Evolutionary conservation across 2,113 vertebrate species (phyloP).

Genomic region (Catagonus wagneri): DNA sequence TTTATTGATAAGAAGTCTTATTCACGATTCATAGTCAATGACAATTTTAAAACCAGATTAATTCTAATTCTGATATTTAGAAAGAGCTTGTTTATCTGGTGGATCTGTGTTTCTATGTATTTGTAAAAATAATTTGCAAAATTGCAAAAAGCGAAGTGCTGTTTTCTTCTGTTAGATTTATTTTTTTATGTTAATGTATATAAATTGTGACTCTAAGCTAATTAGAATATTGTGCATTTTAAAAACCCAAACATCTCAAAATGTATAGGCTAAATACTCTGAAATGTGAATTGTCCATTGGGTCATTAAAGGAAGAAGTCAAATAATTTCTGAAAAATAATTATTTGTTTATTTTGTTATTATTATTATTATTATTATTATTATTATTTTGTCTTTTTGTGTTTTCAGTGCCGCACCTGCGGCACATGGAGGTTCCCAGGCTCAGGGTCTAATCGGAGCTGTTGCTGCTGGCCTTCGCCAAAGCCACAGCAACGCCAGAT

Average conservation of each 20-base stretch:
- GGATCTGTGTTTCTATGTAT: background rate
- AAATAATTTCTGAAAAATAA: conserved; percentile 8
- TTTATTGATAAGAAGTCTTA: background rate
- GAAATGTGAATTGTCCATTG: conserved; percentile 7
- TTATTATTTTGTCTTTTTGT: no score
- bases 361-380: no score
- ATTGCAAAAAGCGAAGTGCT: background rate
- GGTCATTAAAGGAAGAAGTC: background rate
- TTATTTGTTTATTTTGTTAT: no score
- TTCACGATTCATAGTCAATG: conserved; percentile 12
- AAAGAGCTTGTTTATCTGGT: background rate
- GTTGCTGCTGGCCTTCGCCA: no score
- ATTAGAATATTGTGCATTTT: background rate
- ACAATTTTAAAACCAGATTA: conserved; percentile 10
- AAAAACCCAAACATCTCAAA: background rate
- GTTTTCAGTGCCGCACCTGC: no score
- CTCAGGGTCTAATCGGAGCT: no score
- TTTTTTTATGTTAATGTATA: background rate
- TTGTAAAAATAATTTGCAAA: conserved; percentile 8
- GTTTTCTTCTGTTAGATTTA: background rate
- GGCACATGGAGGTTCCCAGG: no score
- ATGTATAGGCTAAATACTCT: background rate
- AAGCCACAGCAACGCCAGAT: no score
- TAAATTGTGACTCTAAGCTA: background rate
- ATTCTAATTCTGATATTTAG: conserved; percentile 34